Evolutionary conservation across 2,113 vertebrate species (phyloP).

Genomic region (Catharus minimus): DNA sequence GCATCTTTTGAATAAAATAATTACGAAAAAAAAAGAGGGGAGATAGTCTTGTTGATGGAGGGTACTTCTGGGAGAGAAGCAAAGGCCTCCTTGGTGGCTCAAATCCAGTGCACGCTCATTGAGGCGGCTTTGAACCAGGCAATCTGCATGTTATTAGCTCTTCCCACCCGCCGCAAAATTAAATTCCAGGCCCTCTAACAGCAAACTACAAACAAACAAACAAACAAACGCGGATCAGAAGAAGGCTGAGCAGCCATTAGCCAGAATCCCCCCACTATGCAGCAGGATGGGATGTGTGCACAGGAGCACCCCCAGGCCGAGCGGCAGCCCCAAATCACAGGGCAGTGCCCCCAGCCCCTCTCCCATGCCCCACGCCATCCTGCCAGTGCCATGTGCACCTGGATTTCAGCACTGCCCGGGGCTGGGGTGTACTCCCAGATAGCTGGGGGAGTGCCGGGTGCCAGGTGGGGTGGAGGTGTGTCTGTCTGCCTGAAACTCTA

Average conservation of each 20-base stretch:
- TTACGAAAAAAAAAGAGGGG: too few relatives aligned
- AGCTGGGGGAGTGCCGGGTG: fast-evolving
- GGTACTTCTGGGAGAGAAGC: neutral
- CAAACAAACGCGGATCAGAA: neutral
- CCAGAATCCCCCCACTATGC: neutral
- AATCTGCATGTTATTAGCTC: neutral
- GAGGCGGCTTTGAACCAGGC: neutral
- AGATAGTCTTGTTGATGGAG: neutral
- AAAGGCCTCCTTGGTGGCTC: neutral
- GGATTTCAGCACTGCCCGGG: neutral
- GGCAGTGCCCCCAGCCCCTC: neutral
- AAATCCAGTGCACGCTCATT: fast-evolving
- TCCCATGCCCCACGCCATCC: neutral
- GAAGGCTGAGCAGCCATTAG: neutral
- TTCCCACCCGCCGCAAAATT: fast-evolving
- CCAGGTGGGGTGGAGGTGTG: neutral
- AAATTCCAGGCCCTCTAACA: conserved; percentile 22
- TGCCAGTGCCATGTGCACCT: neutral
- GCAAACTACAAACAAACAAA: conserved; percentile 33
- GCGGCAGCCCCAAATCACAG: neutral
- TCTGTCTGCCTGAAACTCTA: neutral
- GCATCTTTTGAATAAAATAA: neutral
- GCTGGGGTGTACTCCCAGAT: fast-evolving
- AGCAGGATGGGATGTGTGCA: fast-evolving
- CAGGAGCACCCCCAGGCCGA: neutral